Evolutionary conservation across 2,888 invertebrate genomes (phyloP), one percentile per base, ranked within the genome.

Genomic region (Ochropleura leucogaster): DNA sequence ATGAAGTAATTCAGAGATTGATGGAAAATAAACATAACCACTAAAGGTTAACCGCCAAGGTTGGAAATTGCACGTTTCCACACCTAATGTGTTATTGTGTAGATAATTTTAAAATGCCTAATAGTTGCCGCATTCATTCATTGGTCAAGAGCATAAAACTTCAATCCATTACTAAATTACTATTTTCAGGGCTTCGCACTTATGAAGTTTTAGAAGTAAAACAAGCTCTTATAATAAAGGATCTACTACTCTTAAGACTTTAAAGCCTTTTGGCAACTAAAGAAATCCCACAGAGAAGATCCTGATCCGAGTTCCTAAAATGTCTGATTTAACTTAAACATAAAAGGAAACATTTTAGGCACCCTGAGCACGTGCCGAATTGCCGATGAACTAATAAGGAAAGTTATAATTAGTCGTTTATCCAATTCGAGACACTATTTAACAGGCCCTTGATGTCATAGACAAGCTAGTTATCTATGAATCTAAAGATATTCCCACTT

Each of bases 31-130:
- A 57, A 62, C 49, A 46, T 72, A 81, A 80, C 72, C 74, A 46
- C 73, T 75, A 75, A 83, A 89, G 87, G 87, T 81, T 87, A 83
- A 82, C 80, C 79, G 65, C 75, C 84, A 88, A 89, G 89, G 89
- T 77, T 79, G 60, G 16, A 72, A 72, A 72, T 75, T 74, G 74
- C 85, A 85, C 78, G 86, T 78, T 76, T 66, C 66, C 68, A 47
- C 62, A 59, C 64, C 73, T 65, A 75, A 74, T 74, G 57, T 73
- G 53, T 76, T 71, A 57, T 74, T 80, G 72, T 63, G 73, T 72
- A 80, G 83, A 79, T 49, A 63, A 64, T 74, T 72, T 77, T 60
- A 62, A 80, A 74, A 68, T 74, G 5, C 10, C 62, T 72, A 80
- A 75, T 65, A 63, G 44, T 82, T 57, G 55, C 62, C 67, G 18